Evolutionary conservation across 2,888 invertebrate species (phyloP), one percentile per base, ranked within the genome.

Genomic region (Nyleta sp.): DNA sequence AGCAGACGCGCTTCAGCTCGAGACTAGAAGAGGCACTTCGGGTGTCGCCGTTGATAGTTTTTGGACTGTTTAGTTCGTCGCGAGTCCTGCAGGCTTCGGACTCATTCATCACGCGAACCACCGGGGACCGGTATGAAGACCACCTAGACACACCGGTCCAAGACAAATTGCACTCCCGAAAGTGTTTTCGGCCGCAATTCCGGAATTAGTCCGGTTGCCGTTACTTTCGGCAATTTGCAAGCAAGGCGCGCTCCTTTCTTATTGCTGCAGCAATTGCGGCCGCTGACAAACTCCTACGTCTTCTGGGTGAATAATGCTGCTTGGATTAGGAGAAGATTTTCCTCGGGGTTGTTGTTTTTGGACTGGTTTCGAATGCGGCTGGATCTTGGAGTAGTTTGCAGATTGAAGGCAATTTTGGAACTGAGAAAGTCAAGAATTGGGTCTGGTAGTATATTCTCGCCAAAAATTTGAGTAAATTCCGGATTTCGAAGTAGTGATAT

Each of bases 81-180:
- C 48, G 22, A 60, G 57, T 59, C 62, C 65, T 44, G 22, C 8
- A 64, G 67, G 52, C 74, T 55, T 74, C 53, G 40, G 50, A 42
- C 71, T 79, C 75, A 67, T 75, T 75, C 75, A 68, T 79, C 59
- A 67, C 46, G 50, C n/a, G n/a, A n/a, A n/a, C n/a, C n/a, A n/a
- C n/a, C n/a, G n/a, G n/a, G 50, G 67, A 74, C 55, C 46, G 44
- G 28, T 71, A 62, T 74, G 71, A 68, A 67, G 28, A 55, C 38
- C 55, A n/a, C n/a, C n/a, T n/a, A n/a, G n/a, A n/a, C n/a, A n/a
- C n/a, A n/a, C n/a, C n/a, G n/a, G n/a, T 31, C 65, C 67, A 75
- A 71, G 71, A 70, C 70, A 53, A 70, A 60, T 70, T 70, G 24
- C 70, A 48, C 35, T 55, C 38, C n/a, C 42, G 11, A 24, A 67